Percentiles rank a stretch among this genome's conserved stretches.
These are phyloP conservation scores for Phylloscopus collybita DNA, from an alignment of 2,797 vertebrate species.

Conservation along the genomic window DNA sequence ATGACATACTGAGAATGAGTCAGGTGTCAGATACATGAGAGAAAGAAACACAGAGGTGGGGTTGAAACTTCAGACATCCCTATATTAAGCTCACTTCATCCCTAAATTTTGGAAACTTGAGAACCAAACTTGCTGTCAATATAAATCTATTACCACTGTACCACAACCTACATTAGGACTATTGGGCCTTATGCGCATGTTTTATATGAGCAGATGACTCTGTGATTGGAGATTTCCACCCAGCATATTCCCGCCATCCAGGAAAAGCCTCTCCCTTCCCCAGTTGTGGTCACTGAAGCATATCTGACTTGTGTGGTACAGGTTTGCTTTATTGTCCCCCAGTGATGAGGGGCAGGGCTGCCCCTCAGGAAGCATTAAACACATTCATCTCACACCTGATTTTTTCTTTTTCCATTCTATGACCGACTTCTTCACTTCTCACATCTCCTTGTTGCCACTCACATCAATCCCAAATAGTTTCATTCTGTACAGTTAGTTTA, in stretches of 20 bases:
- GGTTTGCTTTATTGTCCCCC: not conserved
- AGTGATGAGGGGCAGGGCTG: not conserved
- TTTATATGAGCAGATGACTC: not conserved
- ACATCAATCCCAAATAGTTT: not conserved
- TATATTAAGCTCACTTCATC: not conserved
- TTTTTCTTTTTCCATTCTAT: not conserved
- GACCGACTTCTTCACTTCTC: not conserved
- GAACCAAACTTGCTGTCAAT: not conserved
- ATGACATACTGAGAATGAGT: conserved; percentile 6
- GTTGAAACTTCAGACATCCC: not conserved
- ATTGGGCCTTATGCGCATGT: not conserved
- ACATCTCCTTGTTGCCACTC: not conserved
- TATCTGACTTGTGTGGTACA: not conserved
- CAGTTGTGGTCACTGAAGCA: not conserved
- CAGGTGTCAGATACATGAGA: not conserved
- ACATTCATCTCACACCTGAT: not conserved
- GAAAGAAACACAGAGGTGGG: not conserved
- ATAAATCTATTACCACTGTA: not conserved
- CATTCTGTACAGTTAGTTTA: not conserved
- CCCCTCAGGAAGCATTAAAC: not conserved
- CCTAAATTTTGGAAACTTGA: not conserved
- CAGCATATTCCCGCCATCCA: not conserved
- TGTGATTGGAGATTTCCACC: not conserved
- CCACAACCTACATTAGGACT: not conserved
- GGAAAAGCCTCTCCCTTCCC: not conserved